These are phyloP conservation scores for Fragum whitleyi DNA, from an alignment of 2,888 invertebrate genomes.

Conservation along the genomic window DNA sequence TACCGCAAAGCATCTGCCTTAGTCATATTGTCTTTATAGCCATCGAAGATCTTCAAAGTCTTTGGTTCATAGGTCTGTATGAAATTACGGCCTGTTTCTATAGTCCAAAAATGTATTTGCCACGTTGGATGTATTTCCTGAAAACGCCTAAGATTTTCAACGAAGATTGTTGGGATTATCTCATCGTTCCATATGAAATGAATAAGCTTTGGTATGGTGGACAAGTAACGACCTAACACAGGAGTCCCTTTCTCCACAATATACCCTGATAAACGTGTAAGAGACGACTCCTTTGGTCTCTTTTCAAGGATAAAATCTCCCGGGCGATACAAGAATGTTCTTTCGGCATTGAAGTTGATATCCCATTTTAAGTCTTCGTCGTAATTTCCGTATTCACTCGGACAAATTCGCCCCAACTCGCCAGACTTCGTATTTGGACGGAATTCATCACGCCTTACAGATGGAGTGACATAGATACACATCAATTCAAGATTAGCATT, in stretches of 20 bases:
- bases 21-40: slow-evolving; percentile 72
- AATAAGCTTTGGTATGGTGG: neutral
- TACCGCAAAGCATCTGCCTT: slow-evolving; percentile 78
- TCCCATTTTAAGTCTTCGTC: neutral
- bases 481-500: neutral
- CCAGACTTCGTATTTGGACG: neutral
- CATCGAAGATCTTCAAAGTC: slow-evolving; percentile 70
- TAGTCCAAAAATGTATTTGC: slow-evolving; percentile 17
- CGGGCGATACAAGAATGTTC: neutral
- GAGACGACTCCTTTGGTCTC: neutral
- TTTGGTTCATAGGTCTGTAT: slow-evolving; percentile 73
- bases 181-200: slow-evolving; percentile 21
- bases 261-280: neutral
- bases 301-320: neutral
- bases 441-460: slow-evolving; percentile 4
- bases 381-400: neutral
- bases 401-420: neutral
- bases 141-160: slow-evolving; percentile 5
- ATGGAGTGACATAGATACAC: neutral
- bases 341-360: slow-evolving; percentile 2
- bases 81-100: slow-evolving; percentile 9
- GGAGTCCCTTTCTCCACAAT: neutral
- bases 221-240: neutral
- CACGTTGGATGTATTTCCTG: slow-evolving; percentile 1
- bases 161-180: slow-evolving; percentile 11